Percentiles rank a stretch among this genome's conserved stretches.
Conservation (phyloP, 1,140 invertebrate species). For the Maniola jurtina region DNA sequence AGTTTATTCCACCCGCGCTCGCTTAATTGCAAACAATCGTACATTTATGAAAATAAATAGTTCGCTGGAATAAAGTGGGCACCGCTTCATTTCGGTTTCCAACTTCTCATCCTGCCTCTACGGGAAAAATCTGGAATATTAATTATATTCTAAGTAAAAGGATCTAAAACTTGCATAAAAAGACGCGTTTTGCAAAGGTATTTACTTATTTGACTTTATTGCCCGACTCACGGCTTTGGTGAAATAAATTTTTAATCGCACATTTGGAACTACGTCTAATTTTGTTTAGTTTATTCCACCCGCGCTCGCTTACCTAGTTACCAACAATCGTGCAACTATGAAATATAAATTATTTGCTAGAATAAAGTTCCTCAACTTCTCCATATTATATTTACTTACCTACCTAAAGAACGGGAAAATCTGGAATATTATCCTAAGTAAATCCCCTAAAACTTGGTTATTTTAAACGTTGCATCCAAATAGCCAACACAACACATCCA, state of each 20-base stretch:
- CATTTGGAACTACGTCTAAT: constrained; percentile 10
- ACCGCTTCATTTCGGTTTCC: neutral
- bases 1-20: constrained; percentile 4
- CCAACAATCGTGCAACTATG: constrained; percentile 1
- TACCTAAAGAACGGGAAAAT: no score
- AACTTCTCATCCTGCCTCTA: no score
- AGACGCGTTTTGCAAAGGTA: no score
- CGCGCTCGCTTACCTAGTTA: neutral
- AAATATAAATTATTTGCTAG: neutral
- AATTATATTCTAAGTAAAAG: no score
- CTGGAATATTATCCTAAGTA: no score
- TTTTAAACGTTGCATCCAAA: no score
- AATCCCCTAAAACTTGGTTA: no score
- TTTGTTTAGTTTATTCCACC: constrained; percentile 18
- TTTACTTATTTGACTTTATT: no score
- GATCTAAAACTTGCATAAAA: no score
- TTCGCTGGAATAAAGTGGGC: neutral
- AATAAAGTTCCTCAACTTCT: neutral
- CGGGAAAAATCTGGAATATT: no score
- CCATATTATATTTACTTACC: no score
- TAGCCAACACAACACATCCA: no score
- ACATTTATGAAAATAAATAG: constrained; percentile 5
- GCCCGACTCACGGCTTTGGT: constrained; percentile 5
- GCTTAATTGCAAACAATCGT: neutral
- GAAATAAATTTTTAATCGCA: constrained; percentile 24